These are phyloP conservation scores for Mylabris sibirica DNA, from an alignment of 2,888 invertebrate species.

Conservation along the genomic window DNA sequence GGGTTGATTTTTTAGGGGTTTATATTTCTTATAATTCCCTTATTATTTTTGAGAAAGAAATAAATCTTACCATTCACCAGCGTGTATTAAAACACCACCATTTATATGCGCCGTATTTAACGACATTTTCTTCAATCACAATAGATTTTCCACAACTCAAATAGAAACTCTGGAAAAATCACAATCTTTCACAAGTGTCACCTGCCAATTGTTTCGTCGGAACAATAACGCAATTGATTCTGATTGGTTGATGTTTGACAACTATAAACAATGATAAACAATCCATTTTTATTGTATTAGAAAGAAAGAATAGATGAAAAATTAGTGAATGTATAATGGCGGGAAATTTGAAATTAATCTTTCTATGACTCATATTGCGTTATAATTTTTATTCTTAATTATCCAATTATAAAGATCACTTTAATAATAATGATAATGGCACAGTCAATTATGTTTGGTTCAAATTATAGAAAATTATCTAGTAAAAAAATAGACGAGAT, in stretches of 20 bases:
- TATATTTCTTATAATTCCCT: no score
- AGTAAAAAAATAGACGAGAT: no score
- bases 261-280: constrained; percentile 9
- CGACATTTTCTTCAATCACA: constrained; percentile 73
- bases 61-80: constrained; percentile 89
- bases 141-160: background rate
- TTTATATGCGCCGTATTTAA: constrained; percentile 95
- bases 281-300: background rate
- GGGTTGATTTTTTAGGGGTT: no score
- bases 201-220: constrained; percentile 2
- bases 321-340: background rate
- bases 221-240: constrained; percentile 2
- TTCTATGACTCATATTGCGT: no score
- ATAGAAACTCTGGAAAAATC: constrained; percentile 24
- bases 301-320: background rate
- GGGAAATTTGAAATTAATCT: background rate
- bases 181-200: constrained; percentile 20
- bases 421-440: no score
- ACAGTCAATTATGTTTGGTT: no score
- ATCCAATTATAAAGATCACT: no score
- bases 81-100: constrained; percentile 92
- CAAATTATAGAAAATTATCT: no score
- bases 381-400: constrained; percentile 17
- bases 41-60: no score
- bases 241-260: background rate